Base-by-base conservation (phyloP, 2,888 invertebrate species). In the Parnassius apollo region DNA sequence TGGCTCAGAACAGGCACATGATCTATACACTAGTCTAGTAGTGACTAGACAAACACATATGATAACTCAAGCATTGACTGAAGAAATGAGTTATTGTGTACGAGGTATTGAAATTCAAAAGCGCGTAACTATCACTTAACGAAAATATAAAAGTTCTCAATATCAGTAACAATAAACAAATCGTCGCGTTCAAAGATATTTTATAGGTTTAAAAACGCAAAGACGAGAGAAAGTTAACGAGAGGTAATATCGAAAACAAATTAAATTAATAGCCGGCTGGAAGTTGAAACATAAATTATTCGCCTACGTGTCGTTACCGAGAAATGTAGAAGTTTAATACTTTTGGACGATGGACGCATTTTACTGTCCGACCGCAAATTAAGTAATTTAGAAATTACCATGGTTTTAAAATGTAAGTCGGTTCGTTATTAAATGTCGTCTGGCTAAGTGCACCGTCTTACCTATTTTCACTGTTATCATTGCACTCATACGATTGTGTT, bases 151-250 rank as follows among this genome's bases (percentile, higher is more conserved):
- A 35, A 35, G 35, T 35, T 35, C 35, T 35, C 35, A 35, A 35
- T 35, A 35, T 35, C 50, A 62, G 61, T 52, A 51, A 66, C 56
- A 59, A 67, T 63, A 70, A 61, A 70, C 64, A 70, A 66, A 67
- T 65, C 59, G 49, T 44, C 11, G 62, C 44, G 62, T 67, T 69
- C 18, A 18, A 18, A 18, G 18, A 18, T 18, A 18, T 18, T 18
- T 18, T 18, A 18, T 18, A 18, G 70, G 69, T 73, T 74, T 59
- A 71, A 46, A 74, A 66, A 68, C 71, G 72, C 67, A 71, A 80
- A 80, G 80, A 74, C 75, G 72, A 76, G 85, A 77, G 82, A 86
- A 86, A 86, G 82, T 85, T 75, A 56, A 56, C 54, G 71, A 73
- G 68, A 69, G 66, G 69, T 68, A 74, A 76, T 78, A 79, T 76